Evolutionary conservation across 2,113 vertebrate genomes (phyloP).

Genomic region (Anser cygnoides): DNA sequence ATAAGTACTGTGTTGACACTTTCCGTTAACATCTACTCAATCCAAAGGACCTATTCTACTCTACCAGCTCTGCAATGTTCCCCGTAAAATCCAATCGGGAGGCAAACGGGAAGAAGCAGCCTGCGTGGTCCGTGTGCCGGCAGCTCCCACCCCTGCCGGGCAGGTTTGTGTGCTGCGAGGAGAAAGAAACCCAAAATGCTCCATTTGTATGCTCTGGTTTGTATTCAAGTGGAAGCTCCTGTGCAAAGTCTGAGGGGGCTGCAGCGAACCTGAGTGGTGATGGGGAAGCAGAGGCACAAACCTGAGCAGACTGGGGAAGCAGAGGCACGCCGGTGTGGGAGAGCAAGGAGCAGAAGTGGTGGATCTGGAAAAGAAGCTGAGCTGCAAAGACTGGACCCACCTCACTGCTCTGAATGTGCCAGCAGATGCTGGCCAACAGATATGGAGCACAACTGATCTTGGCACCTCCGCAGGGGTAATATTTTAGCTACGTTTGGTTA

Average conservation of each 20-base stretch:
- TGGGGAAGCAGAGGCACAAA: background rate
- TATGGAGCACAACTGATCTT: background rate
- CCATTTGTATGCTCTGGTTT: slow-evolving; percentile 3
- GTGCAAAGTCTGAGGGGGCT: background rate
- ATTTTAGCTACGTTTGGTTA: background rate
- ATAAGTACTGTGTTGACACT: slow-evolving; percentile 8
- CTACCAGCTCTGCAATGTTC: background rate
- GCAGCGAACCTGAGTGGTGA: background rate
- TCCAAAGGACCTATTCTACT: background rate
- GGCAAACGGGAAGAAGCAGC: background rate
- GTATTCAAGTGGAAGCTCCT: slow-evolving; percentile 9
- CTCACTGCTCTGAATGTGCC: background rate
- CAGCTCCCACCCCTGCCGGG: background rate
- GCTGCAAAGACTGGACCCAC: background rate
- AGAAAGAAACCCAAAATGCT: slow-evolving; percentile 34
- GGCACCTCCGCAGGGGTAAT: background rate
- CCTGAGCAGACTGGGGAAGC: background rate
- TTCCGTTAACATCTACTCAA: background rate
- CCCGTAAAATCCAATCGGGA: background rate
- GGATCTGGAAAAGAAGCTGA: background rate
- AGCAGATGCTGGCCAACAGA: background rate
- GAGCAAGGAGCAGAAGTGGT: background rate
- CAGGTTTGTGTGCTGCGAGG: background rate
- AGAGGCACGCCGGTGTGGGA: background rate
- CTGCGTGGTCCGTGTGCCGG: background rate